Percentiles rank a stretch among this genome's conserved stretches.
Conservation (phyloP, 2,888 invertebrate species). For the Pristionchus maxplancki region DNA sequence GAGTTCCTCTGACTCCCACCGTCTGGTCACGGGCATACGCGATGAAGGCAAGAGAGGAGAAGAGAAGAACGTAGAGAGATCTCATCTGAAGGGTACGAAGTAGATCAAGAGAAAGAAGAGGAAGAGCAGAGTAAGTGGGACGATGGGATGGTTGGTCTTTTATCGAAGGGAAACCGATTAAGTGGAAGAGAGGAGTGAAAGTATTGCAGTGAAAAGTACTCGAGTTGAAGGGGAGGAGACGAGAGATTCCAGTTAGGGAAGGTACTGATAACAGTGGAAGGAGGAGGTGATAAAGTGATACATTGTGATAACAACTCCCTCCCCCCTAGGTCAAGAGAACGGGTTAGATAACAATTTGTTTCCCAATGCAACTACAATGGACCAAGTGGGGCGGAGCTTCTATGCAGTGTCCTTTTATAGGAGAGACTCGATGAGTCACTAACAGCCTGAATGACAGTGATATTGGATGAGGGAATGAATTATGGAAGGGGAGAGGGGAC, state of each 20-base stretch:
- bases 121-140: conserved; percentile 25
- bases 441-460: conserved; percentile 7
- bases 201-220: conserved; percentile 27
- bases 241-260: conserved; percentile 33
- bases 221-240: conserved; percentile 28
- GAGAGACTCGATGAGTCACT: neutral
- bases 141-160: neutral
- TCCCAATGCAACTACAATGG: neutral
- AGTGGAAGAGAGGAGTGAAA: conserved; percentile 7
- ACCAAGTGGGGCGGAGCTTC: neutral
- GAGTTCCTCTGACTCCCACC: conserved; percentile 42
- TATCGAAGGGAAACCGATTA: conserved; percentile 30
- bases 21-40: conserved; percentile 35
- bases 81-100: neutral
- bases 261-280: neutral
- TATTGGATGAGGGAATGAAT: neutral
- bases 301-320: conserved; percentile 23
- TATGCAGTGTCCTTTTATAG: neutral
- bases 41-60: conserved; percentile 29
- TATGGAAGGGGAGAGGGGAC: neutral
- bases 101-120: neutral
- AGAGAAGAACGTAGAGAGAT: conserved; percentile 46
- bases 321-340: conserved; percentile 19
- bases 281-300: conserved; percentile 31
- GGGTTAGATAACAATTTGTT: neutral